Evolutionary conservation across 2,888 invertebrate species (phyloP), one percentile per base, ranked within the genome.

Genomic region (Druceiella hillmani): DNA sequence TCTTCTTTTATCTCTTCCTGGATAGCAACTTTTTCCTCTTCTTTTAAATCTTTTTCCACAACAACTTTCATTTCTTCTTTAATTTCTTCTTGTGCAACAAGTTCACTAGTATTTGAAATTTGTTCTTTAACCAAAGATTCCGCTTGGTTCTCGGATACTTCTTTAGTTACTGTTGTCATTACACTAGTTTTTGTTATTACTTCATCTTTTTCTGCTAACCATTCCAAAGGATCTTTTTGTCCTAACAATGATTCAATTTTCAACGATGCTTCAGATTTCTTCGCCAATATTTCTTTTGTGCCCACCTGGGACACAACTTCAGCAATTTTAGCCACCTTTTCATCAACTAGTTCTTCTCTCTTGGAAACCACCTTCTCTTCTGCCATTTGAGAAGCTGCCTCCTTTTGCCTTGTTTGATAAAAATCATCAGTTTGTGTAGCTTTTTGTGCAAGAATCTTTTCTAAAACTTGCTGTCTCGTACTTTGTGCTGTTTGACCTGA

Each of bases 191-290:
- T 9, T 20, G 20, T 7, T 20, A n/a, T 33, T 20, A 28, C 16
- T 11, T 38, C 40, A 33, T 44, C 45, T 24, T 45, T 33, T 31
- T 46, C 46, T 9, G 43, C 39, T n/a, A 64, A 38, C 59, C 60
- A 60, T 47, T 62, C 62, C 25, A 61, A 38, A n/a, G 60, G 56
- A 48, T 62, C 60, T 27, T 51, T 56, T 36, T 57, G 58, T 36
- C 46, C n/a, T n/a, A n/a, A n/a, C n/a, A n/a, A n/a, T n/a, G n/a
- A n/a, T n/a, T n/a, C n/a, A n/a, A n/a, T n/a, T n/a, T n/a, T n/a
- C n/a, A n/a, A n/a, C n/a, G n/a, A n/a, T n/a, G n/a, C n/a, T 52
- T 41, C 51, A 51, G 9, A 58, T 55, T 46, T 62, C 62, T 46
- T 63, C 58, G 47, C 58, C 59, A 7, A 58, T 48, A 38, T 52